Conservation (phyloP, 35 echinoderm and acorn worm species). For the Lytechinus variegatus region DNA sequence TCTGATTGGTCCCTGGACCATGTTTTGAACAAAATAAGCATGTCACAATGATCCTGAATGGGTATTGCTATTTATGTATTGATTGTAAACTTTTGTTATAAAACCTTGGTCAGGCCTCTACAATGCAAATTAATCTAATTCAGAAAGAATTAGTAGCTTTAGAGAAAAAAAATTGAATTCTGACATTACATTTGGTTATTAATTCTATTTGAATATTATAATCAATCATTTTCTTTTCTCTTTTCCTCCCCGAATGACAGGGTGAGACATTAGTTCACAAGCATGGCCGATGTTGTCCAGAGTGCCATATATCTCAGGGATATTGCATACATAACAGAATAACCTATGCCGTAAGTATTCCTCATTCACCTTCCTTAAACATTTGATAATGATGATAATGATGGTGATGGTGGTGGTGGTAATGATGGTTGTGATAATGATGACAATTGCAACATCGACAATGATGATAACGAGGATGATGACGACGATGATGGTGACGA, state of each 20-base stretch:
- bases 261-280: constrained; percentile 79
- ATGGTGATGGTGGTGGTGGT: neutral
- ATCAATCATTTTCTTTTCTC: neutral
- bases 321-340: constrained; percentile 74
- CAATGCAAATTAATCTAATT: no score
- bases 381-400: no score
- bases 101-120: no score
- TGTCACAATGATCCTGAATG: no score
- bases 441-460: neutral
- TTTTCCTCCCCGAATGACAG: constrained; percentile 48
- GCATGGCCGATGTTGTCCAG: constrained; percentile 88
- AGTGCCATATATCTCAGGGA: constrained; percentile 73
- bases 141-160: no score
- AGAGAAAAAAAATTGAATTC: neutral
- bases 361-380: neutral
- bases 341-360: constrained; percentile 78
- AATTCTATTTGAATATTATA: neutral
- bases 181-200: neutral
- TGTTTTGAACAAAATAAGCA: no score
- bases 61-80: no score
- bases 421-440: neutral
- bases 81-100: no score
- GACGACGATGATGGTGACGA: no score
- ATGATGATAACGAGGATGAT: neutral
- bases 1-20: no score